phyloP scores from a whole-genome alignment of 2,888 invertebrate species.

The Plebejus melissa region DNA sequence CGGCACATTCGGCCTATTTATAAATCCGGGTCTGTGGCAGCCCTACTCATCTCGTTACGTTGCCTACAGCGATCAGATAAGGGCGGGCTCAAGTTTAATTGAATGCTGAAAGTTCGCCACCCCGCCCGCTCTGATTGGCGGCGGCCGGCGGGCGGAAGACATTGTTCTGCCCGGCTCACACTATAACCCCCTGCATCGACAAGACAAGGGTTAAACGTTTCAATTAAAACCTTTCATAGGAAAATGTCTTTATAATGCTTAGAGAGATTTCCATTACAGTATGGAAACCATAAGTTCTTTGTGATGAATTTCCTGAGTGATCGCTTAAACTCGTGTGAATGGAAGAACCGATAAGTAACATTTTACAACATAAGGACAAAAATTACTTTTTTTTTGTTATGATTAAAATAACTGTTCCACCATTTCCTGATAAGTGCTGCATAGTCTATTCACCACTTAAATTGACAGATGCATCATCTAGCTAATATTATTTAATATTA shows the following conservation, averaged over 20 bases:
- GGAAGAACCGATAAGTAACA: too few species aligned
- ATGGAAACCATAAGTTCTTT: too few species aligned
- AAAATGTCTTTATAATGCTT: not conserved
- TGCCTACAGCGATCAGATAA: conserved; percentile 73
- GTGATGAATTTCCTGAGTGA: too few species aligned
- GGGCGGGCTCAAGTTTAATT: conserved; percentile 76
- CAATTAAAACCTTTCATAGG: not conserved
- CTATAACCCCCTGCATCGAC: conserved; percentile 28
- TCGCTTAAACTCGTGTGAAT: too few species aligned
- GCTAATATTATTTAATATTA: too few species aligned
- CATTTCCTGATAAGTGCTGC: too few species aligned
- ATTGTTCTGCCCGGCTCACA: conserved; percentile 49
- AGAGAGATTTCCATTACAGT: not conserved
- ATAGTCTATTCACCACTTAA: too few species aligned
- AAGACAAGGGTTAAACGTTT: conserved; percentile 8
- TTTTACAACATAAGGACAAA: too few species aligned
- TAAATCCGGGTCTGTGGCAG: conserved; percentile 34
- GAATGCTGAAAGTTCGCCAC: conserved; percentile 73
- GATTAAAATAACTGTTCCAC: too few species aligned
- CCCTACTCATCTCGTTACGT: conserved; percentile 69
- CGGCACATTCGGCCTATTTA: too few species aligned
- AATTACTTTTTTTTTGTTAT: too few species aligned
- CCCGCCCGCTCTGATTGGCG: conserved; percentile 65
- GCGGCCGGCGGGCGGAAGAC: conserved; percentile 56
- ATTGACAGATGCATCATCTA: too few species aligned